phyloP scores from a whole-genome alignment of 2,888 invertebrate species.

The Hofmannophila pseudospretella region DNA sequence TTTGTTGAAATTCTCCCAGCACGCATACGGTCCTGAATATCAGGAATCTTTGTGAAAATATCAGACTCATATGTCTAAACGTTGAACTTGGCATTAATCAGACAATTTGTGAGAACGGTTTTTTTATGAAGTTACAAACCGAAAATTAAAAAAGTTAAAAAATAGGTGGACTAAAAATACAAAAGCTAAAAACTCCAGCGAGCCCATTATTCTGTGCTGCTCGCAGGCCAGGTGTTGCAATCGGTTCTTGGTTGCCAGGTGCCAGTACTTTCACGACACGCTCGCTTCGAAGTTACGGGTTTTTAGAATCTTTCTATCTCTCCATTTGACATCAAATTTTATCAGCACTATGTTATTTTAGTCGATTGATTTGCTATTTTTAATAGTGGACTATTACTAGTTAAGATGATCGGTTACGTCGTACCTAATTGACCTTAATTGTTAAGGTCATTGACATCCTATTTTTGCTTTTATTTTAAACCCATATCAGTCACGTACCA shows the following conservation, averaged over 20 bases:
- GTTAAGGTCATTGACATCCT: background rate
- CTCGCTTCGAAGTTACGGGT: background rate
- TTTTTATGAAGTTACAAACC: background rate
- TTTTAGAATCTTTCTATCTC: background rate
- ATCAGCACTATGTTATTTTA: background rate
- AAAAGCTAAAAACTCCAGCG: background rate
- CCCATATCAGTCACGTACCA: constrained; percentile 2
- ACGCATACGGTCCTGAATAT: too few species aligned
- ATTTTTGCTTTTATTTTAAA: background rate
- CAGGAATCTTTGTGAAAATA: too few species aligned
- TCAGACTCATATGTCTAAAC: too few species aligned
- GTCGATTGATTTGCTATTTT: background rate
- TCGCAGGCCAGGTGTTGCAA: constrained; percentile 8
- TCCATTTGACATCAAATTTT: too few species aligned
- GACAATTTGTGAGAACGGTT: background rate
- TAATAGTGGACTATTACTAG: too few species aligned
- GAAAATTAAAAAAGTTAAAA: too few species aligned
- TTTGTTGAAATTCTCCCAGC: too few species aligned
- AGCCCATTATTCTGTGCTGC: background rate
- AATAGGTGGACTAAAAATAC: background rate
- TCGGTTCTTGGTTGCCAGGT: constrained; percentile 4
- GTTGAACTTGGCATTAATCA: too few species aligned
- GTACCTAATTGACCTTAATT: background rate
- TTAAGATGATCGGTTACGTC: too few species aligned
- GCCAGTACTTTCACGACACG: constrained; percentile 1